These are phyloP conservation scores for Ceratina calcarata DNA, from an alignment of 1,140 invertebrate species.

Conservation along the genomic window DNA sequence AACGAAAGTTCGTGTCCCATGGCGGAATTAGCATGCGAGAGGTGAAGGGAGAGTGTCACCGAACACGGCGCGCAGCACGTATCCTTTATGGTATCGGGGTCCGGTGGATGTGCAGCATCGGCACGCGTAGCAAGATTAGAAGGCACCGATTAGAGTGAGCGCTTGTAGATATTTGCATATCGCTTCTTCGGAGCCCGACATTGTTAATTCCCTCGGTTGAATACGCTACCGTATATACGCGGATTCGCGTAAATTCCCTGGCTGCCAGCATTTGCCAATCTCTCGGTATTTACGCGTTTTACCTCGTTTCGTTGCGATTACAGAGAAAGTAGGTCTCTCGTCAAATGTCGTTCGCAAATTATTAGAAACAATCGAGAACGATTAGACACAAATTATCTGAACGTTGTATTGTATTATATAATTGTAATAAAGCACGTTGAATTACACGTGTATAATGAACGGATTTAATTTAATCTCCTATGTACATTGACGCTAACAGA, in stretches of 20 bases:
- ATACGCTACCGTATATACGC: slow-evolving; percentile 16
- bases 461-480: too few relatives aligned
- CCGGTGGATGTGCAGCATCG: slow-evolving; percentile 15
- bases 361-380: not conserved
- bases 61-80: slow-evolving; percentile 20
- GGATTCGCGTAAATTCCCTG: slow-evolving; percentile 32
- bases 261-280: slow-evolving; percentile 3
- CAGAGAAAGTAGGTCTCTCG: too few relatives aligned
- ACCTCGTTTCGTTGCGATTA: too few relatives aligned
- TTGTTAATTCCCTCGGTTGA: slow-evolving; percentile 28
- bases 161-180: slow-evolving; percentile 63
- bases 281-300: slow-evolving; percentile 6
- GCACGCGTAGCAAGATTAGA: slow-evolving; percentile 43
- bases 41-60: slow-evolving; percentile 20
- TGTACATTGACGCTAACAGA: not conserved
- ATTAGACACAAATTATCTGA: too few relatives aligned
- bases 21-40: not conserved
- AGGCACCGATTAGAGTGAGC: slow-evolving; percentile 36
- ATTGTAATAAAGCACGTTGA: too few relatives aligned
- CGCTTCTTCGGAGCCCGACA: slow-evolving; percentile 39
- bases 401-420: too few relatives aligned
- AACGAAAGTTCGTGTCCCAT: not conserved
- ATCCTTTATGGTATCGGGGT: slow-evolving; percentile 37
- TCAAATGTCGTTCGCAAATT: not conserved
- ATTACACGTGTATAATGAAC: too few relatives aligned